Evolutionary conservation across 2,797 vertebrate species (phyloP), one percentile per base, ranked within the genome.

Genomic region (Apodemus agrarius): DNA sequence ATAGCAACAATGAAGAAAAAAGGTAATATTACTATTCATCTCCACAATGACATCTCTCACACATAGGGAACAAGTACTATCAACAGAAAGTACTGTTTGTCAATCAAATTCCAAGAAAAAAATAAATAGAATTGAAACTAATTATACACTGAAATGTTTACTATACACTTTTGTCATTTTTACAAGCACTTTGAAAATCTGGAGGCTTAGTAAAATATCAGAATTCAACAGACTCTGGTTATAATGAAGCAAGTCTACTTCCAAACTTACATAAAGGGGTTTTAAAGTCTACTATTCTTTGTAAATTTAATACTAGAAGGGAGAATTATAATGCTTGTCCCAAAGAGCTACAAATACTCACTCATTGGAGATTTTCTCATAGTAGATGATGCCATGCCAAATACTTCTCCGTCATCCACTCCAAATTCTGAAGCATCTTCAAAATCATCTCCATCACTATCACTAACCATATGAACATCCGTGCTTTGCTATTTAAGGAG

Each of bases 401-500:
- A 99, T 99, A 99, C 99, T 98, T 99, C 99, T 93, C 99, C 99
- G 98, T 99, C 99, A 75, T 99, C 99, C 94, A 99, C 99, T 91
- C 99, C 99, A 98, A 99, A 99, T 98, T 99, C 99, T 80, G 99
- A 99, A 69, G 99, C 99, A 96, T 99, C 99, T 98, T 99, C 99
- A 97, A 99, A 99, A 98, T 99, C 99, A 97, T 99, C 99, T 52
- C 99, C 99, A 95, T 99, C 99, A 24, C 99, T 99, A 98, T 99
- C 99, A 92, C 99, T 99, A 98, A 99, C 99, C 99, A 99, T 99
- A 98, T 99, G 99, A 98, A 99, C 99, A 98, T 99, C 99, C 97
- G 99, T 99, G 98, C 99, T 99, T 98, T 99, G 99, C 93, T 98
- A 88, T 65, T 95, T 96, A 97, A 97, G 91, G 67, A 98, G 97